Percentiles rank a stretch among this genome's conserved stretches.
These are phyloP conservation scores for Parazoanthus atlanticus DNA, from an alignment of 92 coral and sea anemone species.

Conservation along the genomic window DNA sequence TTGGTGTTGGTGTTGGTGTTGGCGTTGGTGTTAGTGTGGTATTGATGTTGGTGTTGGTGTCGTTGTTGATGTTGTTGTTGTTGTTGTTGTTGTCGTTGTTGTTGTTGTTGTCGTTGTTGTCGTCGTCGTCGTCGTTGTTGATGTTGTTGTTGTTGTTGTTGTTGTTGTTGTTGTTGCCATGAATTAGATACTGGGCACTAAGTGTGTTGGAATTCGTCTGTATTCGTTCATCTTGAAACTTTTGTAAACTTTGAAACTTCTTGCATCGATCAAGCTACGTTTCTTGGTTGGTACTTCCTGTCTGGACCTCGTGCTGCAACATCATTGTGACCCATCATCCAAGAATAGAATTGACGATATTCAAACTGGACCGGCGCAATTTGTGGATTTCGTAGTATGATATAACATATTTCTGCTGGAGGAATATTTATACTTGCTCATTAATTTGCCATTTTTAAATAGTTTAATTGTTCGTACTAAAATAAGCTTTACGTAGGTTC, in stretches of 20 bases:
- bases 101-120: too few relatives aligned
- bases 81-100: too few relatives aligned
- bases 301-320: not conserved
- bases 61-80: too few relatives aligned
- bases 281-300: not conserved
- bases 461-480: not conserved
- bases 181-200: not conserved
- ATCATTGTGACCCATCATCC: not conserved
- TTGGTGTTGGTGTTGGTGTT: too few relatives aligned
- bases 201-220: too few relatives aligned
- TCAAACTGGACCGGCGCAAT: not conserved
- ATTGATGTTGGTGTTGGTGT: too few relatives aligned
- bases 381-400: not conserved
- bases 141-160: too few relatives aligned
- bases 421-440: not conserved
- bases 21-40: too few relatives aligned
- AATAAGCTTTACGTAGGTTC: not conserved
- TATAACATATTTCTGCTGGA: not conserved
- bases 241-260: not conserved
- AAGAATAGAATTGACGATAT: slow-evolving; percentile 6
- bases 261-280: too few relatives aligned
- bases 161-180: too few relatives aligned
- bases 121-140: too few relatives aligned
- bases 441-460: not conserved
- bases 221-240: not conserved